Evolutionary conservation across 2,113 vertebrate species (phyloP), one percentile per base, ranked within the genome.

Genomic region (Guaruba guarouba): DNA sequence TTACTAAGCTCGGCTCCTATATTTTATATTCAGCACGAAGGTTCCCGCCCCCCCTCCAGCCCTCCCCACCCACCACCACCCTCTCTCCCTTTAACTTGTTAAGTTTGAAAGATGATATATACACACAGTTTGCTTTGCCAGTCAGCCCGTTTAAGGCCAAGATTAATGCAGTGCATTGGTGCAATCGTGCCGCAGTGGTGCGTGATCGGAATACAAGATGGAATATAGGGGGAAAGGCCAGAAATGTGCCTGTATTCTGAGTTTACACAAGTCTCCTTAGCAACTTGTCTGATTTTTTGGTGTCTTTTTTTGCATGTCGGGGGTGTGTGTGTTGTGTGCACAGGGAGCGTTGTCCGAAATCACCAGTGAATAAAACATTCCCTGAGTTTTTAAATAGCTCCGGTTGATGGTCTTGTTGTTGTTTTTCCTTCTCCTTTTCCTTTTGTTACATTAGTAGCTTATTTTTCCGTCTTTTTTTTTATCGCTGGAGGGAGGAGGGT

Each of bases 141-240:
- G 98, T 98, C 98, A 98, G 98, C 98, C 98, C 97, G 89, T 98
- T 96, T 98, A 98, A 97, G 98, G 98, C 98, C 98, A 97, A 98
- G 98, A 98, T 99, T 98, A 98, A 98, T 98, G 98, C 98, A 97
- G 98, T 97, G 98, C 98, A 98, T 98, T 98, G 98, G 98, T 98
- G 98, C 98, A 97, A 83, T 76, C 97, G 96, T 98, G 98, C 98
- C 97, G 98, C 98, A 99, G 98, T 98, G 98, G 96, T 97, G 98
- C 98, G 98, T 99, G 98, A 98, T 98, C 98, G 92, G 99, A 99
- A 99, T 99, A 95, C 98, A 75, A 97, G 98, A 98, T 98, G 98
- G 93, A 96, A 88, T 63, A 54, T 27, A 67, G 95, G 97, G 96
- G 97, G 97, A 97, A 96, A 98, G 98, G 98, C 96, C 98, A 96